phyloP scores from a whole-genome alignment of 2,888 invertebrate species.

The Eupithecia dodoneata region DNA sequence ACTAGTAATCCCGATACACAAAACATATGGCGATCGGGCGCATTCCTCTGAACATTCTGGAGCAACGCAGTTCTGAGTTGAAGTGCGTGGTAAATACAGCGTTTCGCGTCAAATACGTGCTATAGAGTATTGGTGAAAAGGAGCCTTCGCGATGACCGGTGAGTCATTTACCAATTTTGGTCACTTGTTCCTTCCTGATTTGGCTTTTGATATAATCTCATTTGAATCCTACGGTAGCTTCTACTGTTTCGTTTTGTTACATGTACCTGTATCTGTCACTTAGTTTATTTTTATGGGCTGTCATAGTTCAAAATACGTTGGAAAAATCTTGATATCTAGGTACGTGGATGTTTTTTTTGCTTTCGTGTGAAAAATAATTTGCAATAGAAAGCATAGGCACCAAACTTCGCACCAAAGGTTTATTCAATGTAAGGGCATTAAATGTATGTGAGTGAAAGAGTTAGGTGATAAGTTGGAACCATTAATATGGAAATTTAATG shows the following conservation, averaged over 20 bases:
- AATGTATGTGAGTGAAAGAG: neutral
- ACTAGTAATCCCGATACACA: conserved; percentile 62
- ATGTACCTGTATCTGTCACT: no score
- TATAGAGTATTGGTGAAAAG: no score
- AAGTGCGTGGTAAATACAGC: conserved; percentile 52
- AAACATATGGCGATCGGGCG: conserved; percentile 75
- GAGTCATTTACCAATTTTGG: conserved; percentile 14
- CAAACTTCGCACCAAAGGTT: neutral
- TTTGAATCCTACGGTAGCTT: neutral
- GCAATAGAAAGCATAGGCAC: neutral
- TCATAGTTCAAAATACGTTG: neutral
- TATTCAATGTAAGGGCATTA: neutral
- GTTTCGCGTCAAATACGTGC: neutral
- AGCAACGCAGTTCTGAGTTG: conserved; percentile 67
- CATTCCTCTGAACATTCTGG: conserved; percentile 68
- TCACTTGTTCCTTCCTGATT: neutral
- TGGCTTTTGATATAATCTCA: neutral
- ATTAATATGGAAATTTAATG: conserved; percentile 45
- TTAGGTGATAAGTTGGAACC: neutral
- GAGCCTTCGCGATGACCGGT: conserved; percentile 37
- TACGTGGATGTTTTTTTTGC: neutral
- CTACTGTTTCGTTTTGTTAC: neutral
- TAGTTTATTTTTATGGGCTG: neutral
- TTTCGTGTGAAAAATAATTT: neutral
- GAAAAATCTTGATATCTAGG: neutral